Evolutionary conservation across 2,113 vertebrate genomes (phyloP).

Genomic region (Leucoraja erinaceus): DNA sequence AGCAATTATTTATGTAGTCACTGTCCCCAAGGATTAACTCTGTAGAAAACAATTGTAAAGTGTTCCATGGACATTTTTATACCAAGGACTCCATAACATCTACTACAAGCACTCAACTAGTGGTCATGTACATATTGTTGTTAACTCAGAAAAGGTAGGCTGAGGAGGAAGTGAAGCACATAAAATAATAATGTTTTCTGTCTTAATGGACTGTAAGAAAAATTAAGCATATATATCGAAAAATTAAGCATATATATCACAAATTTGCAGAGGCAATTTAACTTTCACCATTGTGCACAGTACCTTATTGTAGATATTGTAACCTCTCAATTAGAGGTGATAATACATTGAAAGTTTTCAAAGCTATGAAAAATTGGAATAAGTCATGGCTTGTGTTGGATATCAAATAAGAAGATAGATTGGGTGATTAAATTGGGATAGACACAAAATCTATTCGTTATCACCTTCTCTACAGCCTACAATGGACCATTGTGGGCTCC

Average conservation of each 20-base stretch:
- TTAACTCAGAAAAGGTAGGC: not conserved
- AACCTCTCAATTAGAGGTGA: too few relatives aligned
- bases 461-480: too few relatives aligned
- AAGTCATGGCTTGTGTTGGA: not conserved
- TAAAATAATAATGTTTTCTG: not conserved
- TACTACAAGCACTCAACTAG: not conserved
- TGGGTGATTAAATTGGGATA: not conserved
- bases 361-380: not conserved
- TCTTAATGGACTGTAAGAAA: not conserved
- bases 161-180: not conserved
- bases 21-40: slow-evolving; percentile 21
- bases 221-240: not conserved
- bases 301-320: not conserved
- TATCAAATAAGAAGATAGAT: not conserved
- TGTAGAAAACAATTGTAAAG: slow-evolving; percentile 27
- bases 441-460: too few relatives aligned
- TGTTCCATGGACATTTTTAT: slow-evolving; percentile 22
- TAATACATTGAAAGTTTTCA: not conserved
- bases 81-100: not conserved
- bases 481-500: too few relatives aligned
- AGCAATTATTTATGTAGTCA: slow-evolving; percentile 33
- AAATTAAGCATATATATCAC: not conserved
- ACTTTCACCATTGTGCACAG: not conserved
- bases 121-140: not conserved
- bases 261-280: not conserved